Conservation (phyloP, 2,888 invertebrate species). For the Keiferia lycopersicella region DNA sequence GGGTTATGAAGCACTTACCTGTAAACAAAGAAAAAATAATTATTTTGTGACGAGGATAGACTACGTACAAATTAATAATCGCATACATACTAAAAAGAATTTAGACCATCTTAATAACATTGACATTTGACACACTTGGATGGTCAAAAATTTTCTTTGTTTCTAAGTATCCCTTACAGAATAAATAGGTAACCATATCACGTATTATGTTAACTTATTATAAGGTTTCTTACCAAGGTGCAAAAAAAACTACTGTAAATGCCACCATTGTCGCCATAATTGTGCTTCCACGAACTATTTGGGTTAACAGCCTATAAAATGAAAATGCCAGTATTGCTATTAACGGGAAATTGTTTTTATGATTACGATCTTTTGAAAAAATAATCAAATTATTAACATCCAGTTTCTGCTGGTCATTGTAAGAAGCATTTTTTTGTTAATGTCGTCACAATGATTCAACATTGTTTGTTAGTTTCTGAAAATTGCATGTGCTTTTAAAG, state of each 20-base stretch:
- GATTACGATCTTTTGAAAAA: conserved; percentile 9
- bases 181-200: too few relatives aligned
- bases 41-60: too few relatives aligned
- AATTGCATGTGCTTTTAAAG: neutral
- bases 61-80: too few relatives aligned
- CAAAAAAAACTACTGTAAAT: too few relatives aligned
- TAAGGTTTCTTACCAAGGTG: neutral
- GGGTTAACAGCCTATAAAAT: conserved; percentile 4
- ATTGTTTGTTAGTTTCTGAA: neutral
- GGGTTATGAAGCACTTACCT: neutral
- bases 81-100: too few relatives aligned
- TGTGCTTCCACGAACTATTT: neutral
- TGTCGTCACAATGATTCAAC: neutral
- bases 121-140: too few relatives aligned
- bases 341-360: conserved; percentile 17
- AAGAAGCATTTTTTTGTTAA: conserved; percentile 6
- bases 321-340: neutral
- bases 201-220: too few relatives aligned
- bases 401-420: conserved; percentile 8
- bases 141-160: too few relatives aligned
- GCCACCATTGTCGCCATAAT: too few relatives aligned
- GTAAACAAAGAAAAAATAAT: conserved; percentile 1
- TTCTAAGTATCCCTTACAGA: too few relatives aligned
- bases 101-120: too few relatives aligned
- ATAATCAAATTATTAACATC: conserved; percentile 11